Base-by-base conservation (phyloP, 2,888 invertebrate genomes). In the Lucinisca nassula region DNA sequence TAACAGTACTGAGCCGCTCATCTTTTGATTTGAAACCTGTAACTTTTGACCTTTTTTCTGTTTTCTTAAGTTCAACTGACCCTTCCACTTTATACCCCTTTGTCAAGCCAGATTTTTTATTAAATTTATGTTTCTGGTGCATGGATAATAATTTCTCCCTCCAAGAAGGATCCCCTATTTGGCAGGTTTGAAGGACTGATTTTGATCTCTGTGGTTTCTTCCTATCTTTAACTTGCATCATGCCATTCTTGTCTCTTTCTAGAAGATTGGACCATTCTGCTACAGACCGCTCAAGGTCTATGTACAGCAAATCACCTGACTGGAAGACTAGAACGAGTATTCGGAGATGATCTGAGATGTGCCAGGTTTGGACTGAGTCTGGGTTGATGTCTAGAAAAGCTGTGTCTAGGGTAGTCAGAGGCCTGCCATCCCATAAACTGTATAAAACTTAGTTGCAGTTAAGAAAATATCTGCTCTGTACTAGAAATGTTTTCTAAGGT, bases 111-210 rank as follows among this genome's bases (percentile, higher is more conserved):
- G 45, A 72, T 27, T 78, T 80, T 37, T 27, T 55, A 4, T 58
- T 40, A 38, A 17, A 32, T 1, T n/a, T 21, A 37, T 51, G 40
- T 67, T 37, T 14, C 32, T 67, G 32, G 80, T 91, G 87, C 30
- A 91, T 75, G 8, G 70, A 67, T 3, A 85, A 32, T 12, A 93
- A 82, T 73, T 90, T 91, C 38, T 87, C 89, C 72, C 89, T 87
- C 92, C 93, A 93, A 27, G 85, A 70, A 21, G 70, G 45, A 78
- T 93, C 92, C 4, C 92, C 92, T 83, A 88, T 87, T 27, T 91
- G 87, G 82, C 88, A 85, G 14, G 91, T 93, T 24, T 76, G 8
- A 0, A 81, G 37, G 38, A 27, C 58, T 17, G 55, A 73, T 37
- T 30, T n/a, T 17, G 61, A 38, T 21, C 17, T 35, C 37, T 72